A percentile compares a stretch with the other conserved stretches of the same genome.
phyloP scores from a whole-genome alignment of 2,113 vertebrate genomes.

The Strigops habroptila region DNA sequence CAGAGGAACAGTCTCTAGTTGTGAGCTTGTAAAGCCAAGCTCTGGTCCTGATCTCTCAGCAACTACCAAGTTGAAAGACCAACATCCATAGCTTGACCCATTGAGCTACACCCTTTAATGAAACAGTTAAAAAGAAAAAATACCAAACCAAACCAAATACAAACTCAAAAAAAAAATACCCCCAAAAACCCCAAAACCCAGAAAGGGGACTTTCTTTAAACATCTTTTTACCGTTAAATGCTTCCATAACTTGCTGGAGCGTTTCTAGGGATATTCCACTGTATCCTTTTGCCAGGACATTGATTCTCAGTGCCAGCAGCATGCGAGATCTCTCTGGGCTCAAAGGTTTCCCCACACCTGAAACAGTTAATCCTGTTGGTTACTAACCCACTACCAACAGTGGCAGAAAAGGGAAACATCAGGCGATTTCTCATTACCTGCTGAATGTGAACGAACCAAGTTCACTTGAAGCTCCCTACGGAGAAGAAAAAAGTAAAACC shows the following conservation, averaged over 20 bases:
- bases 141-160: too few species aligned
- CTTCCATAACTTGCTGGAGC: conserved; percentile 87
- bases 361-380: background rate
- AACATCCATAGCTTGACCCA: background rate
- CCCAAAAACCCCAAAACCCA: too few species aligned
- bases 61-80: background rate
- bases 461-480: conserved; percentile 94
- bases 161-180: too few species aligned
- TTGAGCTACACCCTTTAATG: background rate
- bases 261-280: conserved; percentile 95
- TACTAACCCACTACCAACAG: background rate
- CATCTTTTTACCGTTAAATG: conserved; percentile 86
- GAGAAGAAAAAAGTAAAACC: background rate
- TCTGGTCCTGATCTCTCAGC: background rate
- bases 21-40: background rate
- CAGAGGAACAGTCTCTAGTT: background rate
- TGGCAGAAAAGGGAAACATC: background rate
- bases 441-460: conserved; percentile 94
- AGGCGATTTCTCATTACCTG: conserved; percentile 75
- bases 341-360: conserved; percentile 93
- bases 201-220: background rate
- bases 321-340: conserved; percentile 93
- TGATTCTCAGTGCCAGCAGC: conserved; percentile 94
- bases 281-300: conserved; percentile 95
- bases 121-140: background rate